Evolutionary conservation across 2,888 invertebrate genomes (phyloP).

Genomic region (Tetropium fuscum): DNA sequence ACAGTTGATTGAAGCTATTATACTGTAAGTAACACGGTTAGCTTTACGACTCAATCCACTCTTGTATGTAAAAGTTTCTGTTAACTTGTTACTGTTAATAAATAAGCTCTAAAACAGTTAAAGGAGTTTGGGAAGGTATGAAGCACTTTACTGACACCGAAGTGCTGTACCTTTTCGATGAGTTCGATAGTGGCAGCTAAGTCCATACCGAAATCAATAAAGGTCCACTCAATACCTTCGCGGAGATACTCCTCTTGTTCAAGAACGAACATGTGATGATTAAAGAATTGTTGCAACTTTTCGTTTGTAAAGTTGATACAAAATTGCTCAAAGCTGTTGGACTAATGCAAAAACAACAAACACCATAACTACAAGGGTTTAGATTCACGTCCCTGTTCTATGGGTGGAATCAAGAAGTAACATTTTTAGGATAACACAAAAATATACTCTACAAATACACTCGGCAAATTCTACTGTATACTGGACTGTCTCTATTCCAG

Average conservation of each 20-base stretch:
- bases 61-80: constrained; percentile 20
- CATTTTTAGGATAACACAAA: constrained; percentile 16
- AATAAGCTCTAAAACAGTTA: constrained; percentile 14
- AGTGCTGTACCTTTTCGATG: constrained; percentile 76
- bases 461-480: not conserved
- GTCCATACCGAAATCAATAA: constrained; percentile 95
- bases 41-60: constrained; percentile 31
- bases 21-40: constrained; percentile 70
- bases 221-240: constrained; percentile 92
- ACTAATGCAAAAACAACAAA: constrained; percentile 69
- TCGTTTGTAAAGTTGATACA: constrained; percentile 96
- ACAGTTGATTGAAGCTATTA: constrained; percentile 96
- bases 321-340: constrained; percentile 92
- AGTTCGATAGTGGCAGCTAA: constrained; percentile 86
- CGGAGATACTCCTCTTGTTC: constrained; percentile 94
- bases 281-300: constrained; percentile 95
- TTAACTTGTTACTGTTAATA: constrained; percentile 13
- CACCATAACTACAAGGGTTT: constrained; percentile 43
- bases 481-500: no score
- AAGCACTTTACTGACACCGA: constrained; percentile 10
- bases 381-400: constrained; percentile 50
- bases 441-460: constrained; percentile 33
- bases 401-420: constrained; percentile 48
- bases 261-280: constrained; percentile 94
- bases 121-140: constrained; percentile 9